Conservation (phyloP, 2,888 invertebrate species). For the Acanthococcus lagerstroemiae region DNA sequence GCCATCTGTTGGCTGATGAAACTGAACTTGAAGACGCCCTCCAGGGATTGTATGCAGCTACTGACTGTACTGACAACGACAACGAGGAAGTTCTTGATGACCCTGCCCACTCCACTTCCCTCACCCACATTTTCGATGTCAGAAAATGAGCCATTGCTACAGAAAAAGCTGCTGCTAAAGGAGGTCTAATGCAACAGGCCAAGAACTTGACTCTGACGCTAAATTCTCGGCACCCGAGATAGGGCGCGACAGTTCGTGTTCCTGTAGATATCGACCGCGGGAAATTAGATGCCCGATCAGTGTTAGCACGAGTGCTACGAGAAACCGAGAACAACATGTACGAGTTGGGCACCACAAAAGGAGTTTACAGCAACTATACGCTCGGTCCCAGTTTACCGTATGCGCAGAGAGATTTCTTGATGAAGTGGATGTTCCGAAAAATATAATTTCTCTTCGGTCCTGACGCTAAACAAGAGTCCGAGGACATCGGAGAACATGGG, state of each 20-base stretch:
- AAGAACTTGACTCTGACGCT: not conserved
- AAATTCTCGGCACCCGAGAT: too few relatives aligned
- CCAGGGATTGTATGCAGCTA: too few relatives aligned
- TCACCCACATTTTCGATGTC: too few relatives aligned
- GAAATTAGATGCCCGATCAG: not conserved
- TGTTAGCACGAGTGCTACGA: too few relatives aligned
- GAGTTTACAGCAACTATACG: not conserved
- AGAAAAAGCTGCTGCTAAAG: too few relatives aligned
- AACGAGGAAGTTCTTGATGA: too few relatives aligned
- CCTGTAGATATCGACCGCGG: not conserved
- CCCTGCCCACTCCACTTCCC: too few relatives aligned
- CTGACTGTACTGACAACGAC: too few relatives aligned
- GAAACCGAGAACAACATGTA: not conserved
- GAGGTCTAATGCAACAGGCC: not conserved
- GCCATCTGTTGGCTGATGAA: too few relatives aligned
- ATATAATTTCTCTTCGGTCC: not conserved
- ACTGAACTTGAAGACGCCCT: too few relatives aligned
- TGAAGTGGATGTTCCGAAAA: not conserved
- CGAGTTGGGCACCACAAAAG: not conserved
- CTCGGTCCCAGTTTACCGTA: not conserved
- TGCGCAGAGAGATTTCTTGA: not conserved
- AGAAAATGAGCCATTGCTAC: not conserved
- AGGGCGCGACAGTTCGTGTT: not conserved
- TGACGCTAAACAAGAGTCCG: not conserved
- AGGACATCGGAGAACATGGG: not conserved